phyloP scores from a whole-genome alignment of 2,888 invertebrate genomes.

The Mactromeris polynyma region DNA sequence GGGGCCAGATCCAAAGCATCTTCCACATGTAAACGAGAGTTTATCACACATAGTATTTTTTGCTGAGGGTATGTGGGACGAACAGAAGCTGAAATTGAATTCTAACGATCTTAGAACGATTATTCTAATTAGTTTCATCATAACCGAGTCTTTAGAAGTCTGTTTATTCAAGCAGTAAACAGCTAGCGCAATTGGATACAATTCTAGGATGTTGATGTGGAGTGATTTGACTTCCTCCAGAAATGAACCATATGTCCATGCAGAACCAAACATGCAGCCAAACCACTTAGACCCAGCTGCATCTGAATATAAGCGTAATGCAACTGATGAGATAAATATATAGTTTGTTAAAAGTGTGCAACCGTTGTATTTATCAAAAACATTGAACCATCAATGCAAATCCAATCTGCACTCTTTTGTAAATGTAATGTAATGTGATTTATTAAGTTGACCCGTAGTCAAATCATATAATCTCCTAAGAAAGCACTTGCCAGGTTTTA shows the following conservation, averaged over 20 bases:
- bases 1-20: conserved; percentile 34
- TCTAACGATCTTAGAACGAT: conserved; percentile 42
- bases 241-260: conserved; percentile 49
- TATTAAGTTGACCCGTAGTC: conserved; percentile 19
- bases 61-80: conserved; percentile 30
- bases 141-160: conserved; percentile 44
- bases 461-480: conserved; percentile 50
- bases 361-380: conserved; percentile 44
- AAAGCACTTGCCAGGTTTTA: conserved; percentile 51
- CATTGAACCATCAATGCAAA: conserved; percentile 35
- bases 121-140: conserved; percentile 48
- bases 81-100: conserved; percentile 44
- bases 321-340: conserved; percentile 39
- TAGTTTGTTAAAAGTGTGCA: conserved; percentile 47
- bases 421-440: conserved; percentile 38
- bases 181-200: conserved; percentile 48
- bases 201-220: conserved; percentile 51
- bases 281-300: conserved; percentile 49
- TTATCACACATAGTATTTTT: conserved; percentile 46
- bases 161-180: conserved; percentile 53
- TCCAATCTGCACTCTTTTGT: conserved; percentile 37
- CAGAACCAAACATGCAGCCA: conserved; percentile 22
- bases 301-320: conserved; percentile 35
- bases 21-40: conserved; percentile 45
- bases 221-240: conserved; percentile 11